Percentiles rank a stretch among this genome's conserved stretches.
These are phyloP conservation scores for Diuraphis noxia DNA, from an alignment of 1,140 invertebrate species.

Conservation along the genomic window DNA sequence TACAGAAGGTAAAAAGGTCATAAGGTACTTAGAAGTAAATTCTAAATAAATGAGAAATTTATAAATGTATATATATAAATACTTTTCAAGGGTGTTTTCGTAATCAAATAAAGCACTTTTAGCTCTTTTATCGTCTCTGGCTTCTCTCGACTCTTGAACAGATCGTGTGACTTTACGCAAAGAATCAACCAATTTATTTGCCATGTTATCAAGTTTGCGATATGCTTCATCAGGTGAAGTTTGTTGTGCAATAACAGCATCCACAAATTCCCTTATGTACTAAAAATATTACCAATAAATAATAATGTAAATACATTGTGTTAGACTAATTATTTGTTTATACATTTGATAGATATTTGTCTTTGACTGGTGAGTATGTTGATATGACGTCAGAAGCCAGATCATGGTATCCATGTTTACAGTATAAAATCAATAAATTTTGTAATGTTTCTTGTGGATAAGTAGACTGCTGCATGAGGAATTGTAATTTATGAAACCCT, in stretches of 20 bases:
- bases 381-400: constrained; percentile 96
- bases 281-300: constrained; percentile 59
- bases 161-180: constrained; percentile 91
- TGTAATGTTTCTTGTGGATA: constrained; percentile 98
- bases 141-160: constrained; percentile 85
- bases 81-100: constrained; percentile 87
- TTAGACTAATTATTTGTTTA: constrained; percentile 56
- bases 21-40: background rate
- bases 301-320: background rate
- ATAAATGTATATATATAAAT: constrained; percentile 59
- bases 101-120: constrained; percentile 91
- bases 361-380: constrained; percentile 95
- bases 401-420: constrained; percentile 97
- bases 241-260: constrained; percentile 96
- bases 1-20: no score
- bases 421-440: constrained; percentile 93
- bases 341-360: constrained; percentile 92
- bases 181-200: constrained; percentile 85
- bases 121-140: constrained; percentile 84
- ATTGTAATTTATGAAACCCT: constrained; percentile 97
- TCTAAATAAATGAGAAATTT: background rate
- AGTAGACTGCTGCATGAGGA: constrained; percentile 91
- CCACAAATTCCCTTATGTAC: constrained; percentile 87
- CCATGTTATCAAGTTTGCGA: constrained; percentile 93
- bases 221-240: constrained; percentile 97